Percentiles rank a stretch among this genome's conserved stretches.
Evolutionary conservation across 2,888 invertebrate species (phyloP).

Genomic region (Horisme vitalbata): DNA sequence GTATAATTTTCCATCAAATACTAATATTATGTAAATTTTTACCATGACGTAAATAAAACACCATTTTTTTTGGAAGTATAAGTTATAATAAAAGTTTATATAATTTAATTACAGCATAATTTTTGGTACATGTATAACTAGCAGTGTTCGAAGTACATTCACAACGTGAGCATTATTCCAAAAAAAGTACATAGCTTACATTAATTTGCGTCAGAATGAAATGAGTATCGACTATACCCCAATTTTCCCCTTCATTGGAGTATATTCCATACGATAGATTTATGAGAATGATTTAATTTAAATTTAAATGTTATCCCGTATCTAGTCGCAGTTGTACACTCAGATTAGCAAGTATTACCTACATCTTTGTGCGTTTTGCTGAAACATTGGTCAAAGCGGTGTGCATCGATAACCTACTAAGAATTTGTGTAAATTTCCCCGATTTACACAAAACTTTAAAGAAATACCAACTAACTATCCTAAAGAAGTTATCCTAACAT

Average conservation of each 20-base stretch:
- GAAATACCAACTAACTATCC: constrained; percentile 46
- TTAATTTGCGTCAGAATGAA: constrained; percentile 45
- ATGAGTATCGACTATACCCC: constrained; percentile 59
- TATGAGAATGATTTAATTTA: constrained; percentile 41
- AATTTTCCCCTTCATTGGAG: constrained; percentile 81
- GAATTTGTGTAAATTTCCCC: constrained; percentile 79
- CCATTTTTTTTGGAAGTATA: constrained; percentile 74
- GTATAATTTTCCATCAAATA: too few species aligned
- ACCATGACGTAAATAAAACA: constrained; percentile 56
- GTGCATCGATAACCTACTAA: constrained; percentile 62
- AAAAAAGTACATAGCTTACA: constrained; percentile 53
- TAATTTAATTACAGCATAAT: constrained; percentile 78
- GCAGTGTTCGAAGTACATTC: constrained; percentile 77
- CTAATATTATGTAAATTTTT: too few species aligned
- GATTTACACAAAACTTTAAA: constrained; percentile 62
- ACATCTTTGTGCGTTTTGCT: constrained; percentile 71
- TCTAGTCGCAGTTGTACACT: constrained; percentile 17
- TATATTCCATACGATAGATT: constrained; percentile 59
- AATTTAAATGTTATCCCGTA: constrained; percentile 29
- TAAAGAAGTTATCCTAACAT: constrained; percentile 46
- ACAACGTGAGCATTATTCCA: constrained; percentile 74
- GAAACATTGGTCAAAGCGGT: constrained; percentile 61
- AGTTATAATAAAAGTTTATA: constrained; percentile 80
- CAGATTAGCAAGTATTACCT: constrained; percentile 40
- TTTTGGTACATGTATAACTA: constrained; percentile 75